Evolutionary conservation across 2,113 vertebrate species (phyloP).

Genomic region (Sylvia atricapilla): DNA sequence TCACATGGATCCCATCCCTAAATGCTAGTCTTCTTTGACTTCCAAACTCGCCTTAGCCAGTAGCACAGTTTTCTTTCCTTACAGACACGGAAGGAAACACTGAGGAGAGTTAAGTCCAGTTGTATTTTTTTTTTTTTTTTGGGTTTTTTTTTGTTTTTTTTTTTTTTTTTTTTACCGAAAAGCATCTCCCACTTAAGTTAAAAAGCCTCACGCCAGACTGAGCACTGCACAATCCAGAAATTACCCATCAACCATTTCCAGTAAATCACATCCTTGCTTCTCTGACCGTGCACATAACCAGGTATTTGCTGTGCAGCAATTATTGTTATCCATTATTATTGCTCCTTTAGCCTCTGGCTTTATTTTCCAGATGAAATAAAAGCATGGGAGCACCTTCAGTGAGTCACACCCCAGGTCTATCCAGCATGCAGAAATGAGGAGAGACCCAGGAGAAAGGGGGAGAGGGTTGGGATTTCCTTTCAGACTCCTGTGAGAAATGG

Average conservation of each 20-base stretch:
- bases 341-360: neutral
- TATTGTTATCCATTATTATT: neutral
- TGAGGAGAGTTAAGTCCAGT: neutral
- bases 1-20: neutral
- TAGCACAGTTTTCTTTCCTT: neutral
- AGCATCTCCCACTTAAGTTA: neutral
- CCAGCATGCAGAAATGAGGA: neutral
- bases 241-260: neutral
- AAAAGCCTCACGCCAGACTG: accelerated
- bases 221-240: neutral
- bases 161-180: neutral
- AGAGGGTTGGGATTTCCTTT: neutral
- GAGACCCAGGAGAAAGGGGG: neutral
- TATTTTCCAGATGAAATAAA: neutral
- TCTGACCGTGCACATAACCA: accelerated
- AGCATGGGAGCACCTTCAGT: neutral
- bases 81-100: neutral
- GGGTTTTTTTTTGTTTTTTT: neutral
- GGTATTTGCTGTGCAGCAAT: accelerated
- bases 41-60: neutral
- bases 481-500: neutral
- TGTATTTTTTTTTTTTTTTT: neutral
- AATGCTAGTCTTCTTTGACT: accelerated
- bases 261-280: neutral
- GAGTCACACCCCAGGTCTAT: neutral